phyloP scores from a whole-genome alignment of 2,113 vertebrate genomes.

The Hypocryptadius cinnamomeus region DNA sequence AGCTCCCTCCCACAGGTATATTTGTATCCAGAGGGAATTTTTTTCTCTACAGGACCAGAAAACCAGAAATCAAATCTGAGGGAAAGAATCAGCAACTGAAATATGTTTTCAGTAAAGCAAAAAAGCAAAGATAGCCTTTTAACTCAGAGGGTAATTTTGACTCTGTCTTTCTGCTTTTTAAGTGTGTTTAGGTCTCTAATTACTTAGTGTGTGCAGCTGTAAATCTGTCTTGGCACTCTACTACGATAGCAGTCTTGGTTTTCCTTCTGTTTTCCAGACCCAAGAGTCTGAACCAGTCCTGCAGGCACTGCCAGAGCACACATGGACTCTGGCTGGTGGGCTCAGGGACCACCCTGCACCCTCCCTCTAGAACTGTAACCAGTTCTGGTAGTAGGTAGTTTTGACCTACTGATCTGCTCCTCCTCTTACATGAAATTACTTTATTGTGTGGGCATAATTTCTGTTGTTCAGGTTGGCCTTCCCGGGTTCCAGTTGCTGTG shows the following conservation, averaged over 20 bases:
- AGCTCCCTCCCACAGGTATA: neutral
- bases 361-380: neutral
- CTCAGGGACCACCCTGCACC: neutral
- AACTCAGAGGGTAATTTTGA: neutral
- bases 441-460: accelerated
- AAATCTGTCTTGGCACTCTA: neutral
- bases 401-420: neutral
- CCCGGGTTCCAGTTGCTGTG: neutral
- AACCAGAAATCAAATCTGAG: neutral
- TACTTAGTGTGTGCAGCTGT: neutral
- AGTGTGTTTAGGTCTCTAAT: neutral
- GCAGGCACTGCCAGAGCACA: too few relatives aligned
- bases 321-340: neutral
- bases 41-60: neutral
- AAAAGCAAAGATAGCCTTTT: neutral
- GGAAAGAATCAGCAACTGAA: neutral
- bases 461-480: neutral
- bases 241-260: neutral
- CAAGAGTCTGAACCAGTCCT: neutral
- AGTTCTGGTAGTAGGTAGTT: neutral
- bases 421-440: neutral
- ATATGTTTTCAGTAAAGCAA: neutral
- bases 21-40: neutral
- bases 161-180: neutral
- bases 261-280: neutral